phyloP scores from a whole-genome alignment of 2,888 invertebrate species.

The Temnothorax ravouxi region DNA sequence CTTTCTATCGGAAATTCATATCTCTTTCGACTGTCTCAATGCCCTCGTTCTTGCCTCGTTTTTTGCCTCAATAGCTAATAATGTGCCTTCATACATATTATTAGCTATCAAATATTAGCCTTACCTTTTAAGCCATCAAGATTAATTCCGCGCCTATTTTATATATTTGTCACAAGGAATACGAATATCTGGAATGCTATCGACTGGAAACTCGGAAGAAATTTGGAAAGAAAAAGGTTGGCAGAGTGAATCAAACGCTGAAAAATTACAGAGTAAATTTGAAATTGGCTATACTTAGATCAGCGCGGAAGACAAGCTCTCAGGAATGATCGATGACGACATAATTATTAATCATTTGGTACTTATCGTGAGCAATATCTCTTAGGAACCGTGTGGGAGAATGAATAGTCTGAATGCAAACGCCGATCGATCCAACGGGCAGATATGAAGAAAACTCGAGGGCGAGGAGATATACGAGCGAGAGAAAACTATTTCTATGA shows the following conservation, averaged over 20 bases:
- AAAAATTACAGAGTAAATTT: conserved; percentile 22
- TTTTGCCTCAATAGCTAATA: not conserved
- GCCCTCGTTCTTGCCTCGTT: not conserved
- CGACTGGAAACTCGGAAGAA: not conserved
- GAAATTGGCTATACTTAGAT: conserved; percentile 32
- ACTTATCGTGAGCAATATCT: conserved; percentile 44
- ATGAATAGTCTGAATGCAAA: conserved; percentile 28
- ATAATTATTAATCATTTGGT: conserved; percentile 48
- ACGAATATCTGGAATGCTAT: not conserved
- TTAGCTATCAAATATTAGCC: not conserved
- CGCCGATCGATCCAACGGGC: conserved; percentile 18
- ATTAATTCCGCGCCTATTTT: not conserved
- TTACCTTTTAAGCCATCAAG: not conserved
- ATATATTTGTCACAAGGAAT: not conserved
- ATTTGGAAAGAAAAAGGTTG: not conserved
- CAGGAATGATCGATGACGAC: conserved; percentile 43
- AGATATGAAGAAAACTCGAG: conserved; percentile 36
- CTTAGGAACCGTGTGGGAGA: conserved; percentile 14
- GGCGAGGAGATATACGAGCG: conserved; percentile 31
- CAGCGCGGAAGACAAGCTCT: not conserved
- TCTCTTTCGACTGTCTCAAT: not conserved
- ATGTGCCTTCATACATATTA: not conserved
- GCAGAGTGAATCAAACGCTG: conserved; percentile 1
- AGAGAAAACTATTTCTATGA: conserved; percentile 45
- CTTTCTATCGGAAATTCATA: not conserved